Base-by-base conservation (phyloP, 2,888 invertebrate genomes). In the Deroplatys truncata region DNA sequence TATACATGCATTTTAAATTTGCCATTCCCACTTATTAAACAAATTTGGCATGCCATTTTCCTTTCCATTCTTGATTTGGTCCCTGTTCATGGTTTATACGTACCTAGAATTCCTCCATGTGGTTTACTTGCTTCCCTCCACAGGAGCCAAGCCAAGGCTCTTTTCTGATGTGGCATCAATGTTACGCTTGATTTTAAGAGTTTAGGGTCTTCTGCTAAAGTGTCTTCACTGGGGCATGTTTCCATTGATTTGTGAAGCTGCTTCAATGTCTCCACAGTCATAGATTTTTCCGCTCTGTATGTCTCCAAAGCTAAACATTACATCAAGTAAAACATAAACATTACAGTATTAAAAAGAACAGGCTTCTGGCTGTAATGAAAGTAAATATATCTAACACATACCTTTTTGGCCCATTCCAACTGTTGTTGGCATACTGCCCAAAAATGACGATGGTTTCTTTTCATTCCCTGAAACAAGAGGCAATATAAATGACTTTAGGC, bases 51-150 rank as follows among this genome's bases (percentile, higher is more conserved):
- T 43, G 13, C 13, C 1, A 13, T 43, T 43, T 43, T 5, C 35
- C 5, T 35, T 35, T 35, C 35, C 35, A 35, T 35, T 35, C 35
- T 35, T 35, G 8, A 35, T 9, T 31, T 35, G 9, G 2, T 35
- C 8, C 35, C 35, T 9, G 9, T 35, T 43, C 10, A 1, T 13
- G 10, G 43, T 43, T 43, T 43, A 43, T 43, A 43, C 92, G 93
- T 94, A 95, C 97, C 98, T 88, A 99, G 94, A 91, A 99, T 97
- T 25, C 99, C 99, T 0, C 98, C 98, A 82, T 96, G 94, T 0
- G 98, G 97, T 88, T 96, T 96, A 93, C 98, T 97, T n/a, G 94
- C 94, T 94, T 99, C 99, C 29, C 99, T 94, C 98, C 98, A 99
- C 29, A 95, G 92, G 92, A 99, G 94, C 98, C 99, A 99, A 20